Conservation (phyloP, 1,140 invertebrate genomes). For the Drosophila kikkawai region DNA sequence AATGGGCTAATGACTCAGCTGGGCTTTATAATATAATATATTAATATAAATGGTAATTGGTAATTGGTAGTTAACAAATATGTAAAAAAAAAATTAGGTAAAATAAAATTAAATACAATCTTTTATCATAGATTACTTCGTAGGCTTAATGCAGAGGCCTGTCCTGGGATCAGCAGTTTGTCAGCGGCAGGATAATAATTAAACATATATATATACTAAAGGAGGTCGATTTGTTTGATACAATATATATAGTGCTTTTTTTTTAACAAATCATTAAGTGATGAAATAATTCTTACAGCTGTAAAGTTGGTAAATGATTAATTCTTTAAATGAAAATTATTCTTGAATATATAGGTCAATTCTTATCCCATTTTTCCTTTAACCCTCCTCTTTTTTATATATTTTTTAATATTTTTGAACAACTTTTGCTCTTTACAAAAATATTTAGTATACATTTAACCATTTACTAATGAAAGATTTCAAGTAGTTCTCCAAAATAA, state of each 20-base stretch:
- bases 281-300: too few relatives aligned
- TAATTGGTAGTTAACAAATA: conserved; percentile 40
- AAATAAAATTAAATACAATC: conserved; percentile 32
- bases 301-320: not conserved
- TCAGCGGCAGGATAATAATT: conserved; percentile 26
- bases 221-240: conserved; percentile 16
- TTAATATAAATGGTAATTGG: conserved; percentile 7
- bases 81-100: conserved; percentile 19
- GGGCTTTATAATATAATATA: conserved; percentile 8
- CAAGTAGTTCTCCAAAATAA: conserved; percentile 1
- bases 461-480: conserved; percentile 4
- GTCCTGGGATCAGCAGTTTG: conserved; percentile 34
- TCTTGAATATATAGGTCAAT: too few relatives aligned
- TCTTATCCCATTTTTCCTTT: too few relatives aligned
- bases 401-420: not conserved
- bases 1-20: conserved; percentile 41
- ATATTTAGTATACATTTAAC: not conserved
- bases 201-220: not conserved
- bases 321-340: not conserved
- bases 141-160: conserved; percentile 29
- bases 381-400: not conserved
- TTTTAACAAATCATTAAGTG: not conserved
- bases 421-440: conserved; percentile 2
- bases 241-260: not conserved
- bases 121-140: conserved; percentile 23